A percentile compares a stretch with the other conserved stretches of the same genome.
Conservation (phyloP, 2,888 invertebrate species). For the Ditula angustiorana region DNA sequence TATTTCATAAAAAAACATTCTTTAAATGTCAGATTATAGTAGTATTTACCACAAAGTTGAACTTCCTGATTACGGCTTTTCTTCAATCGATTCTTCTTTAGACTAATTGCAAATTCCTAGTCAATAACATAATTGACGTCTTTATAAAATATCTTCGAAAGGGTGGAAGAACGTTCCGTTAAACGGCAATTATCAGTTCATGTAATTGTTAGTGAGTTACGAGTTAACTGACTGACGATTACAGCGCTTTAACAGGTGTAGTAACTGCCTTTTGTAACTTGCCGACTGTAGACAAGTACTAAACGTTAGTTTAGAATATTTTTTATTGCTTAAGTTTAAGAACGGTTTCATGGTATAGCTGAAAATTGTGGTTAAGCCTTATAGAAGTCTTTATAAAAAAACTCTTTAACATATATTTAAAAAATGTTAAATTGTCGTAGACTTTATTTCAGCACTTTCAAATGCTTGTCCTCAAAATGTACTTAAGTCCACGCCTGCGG, state of each 20-base stretch:
- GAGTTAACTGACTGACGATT: background rate
- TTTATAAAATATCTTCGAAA: background rate
- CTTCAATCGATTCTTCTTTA: background rate
- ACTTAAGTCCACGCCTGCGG: no score
- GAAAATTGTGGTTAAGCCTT: no score
- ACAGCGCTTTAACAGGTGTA: background rate
- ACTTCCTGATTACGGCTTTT: background rate
- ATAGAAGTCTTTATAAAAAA: no score
- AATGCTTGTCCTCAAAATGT: no score
- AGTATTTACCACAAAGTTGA: no score
- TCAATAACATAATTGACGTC: background rate
- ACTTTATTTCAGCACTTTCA: no score
- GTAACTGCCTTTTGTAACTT: background rate
- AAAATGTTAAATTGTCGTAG: no score
- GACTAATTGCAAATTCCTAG: background rate
- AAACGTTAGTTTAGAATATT: background rate
- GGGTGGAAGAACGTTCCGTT: background rate
- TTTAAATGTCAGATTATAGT: no score
- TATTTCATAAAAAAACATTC: no score
- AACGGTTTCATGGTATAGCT: no score
- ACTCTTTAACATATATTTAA: no score
- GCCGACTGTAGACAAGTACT: background rate
- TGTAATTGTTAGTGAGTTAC: background rate
- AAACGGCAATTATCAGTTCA: background rate
- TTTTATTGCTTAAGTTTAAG: background rate